Conservation (phyloP, 2,113 vertebrate species). For the Pipa parva region DNA sequence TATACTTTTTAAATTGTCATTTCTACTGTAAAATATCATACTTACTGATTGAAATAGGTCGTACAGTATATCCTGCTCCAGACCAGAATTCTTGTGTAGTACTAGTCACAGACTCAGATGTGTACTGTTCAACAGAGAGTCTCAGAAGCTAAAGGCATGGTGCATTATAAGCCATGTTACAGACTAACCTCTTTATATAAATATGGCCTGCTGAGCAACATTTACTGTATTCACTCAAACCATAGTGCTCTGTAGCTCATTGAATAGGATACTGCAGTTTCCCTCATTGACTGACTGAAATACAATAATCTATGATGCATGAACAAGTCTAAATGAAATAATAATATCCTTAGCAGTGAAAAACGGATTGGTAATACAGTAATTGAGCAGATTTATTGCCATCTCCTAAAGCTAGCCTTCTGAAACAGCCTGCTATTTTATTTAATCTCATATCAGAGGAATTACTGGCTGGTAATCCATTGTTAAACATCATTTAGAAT, state of each 20-base stretch:
- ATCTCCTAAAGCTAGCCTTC: conserved; percentile 73
- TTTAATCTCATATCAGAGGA: conserved; percentile 93
- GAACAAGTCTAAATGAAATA: conserved; percentile 96
- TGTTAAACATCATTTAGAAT: conserved; percentile 92
- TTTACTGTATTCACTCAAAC: conserved; percentile 66
- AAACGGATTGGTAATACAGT: conserved; percentile 84
- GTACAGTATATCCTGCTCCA: too few relatives aligned
- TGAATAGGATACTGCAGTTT: conserved; percentile 83
- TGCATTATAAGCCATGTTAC: conserved; percentile 47
- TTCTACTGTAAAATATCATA: too few relatives aligned
- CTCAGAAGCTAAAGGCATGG: too few relatives aligned
- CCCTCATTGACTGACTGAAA: conserved; percentile 90
- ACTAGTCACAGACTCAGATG: too few relatives aligned
- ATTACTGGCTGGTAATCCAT: conserved; percentile 91
- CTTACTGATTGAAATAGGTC: too few relatives aligned
- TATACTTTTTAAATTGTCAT: too few relatives aligned
- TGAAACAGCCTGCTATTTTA: conserved; percentile 90
- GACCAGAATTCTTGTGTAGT: too few relatives aligned
- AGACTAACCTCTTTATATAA: conserved; percentile 40
- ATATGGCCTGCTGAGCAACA: conserved; percentile 42
- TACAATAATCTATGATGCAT: conserved; percentile 94
- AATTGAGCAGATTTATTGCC: conserved; percentile 95
- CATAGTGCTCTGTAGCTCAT: conserved; percentile 61
- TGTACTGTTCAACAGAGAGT: too few relatives aligned
- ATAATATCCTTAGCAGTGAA: conserved; percentile 96